These are phyloP conservation scores for Balanococcus diminutus DNA, from an alignment of 2,888 invertebrate species.

Conservation along the genomic window DNA sequence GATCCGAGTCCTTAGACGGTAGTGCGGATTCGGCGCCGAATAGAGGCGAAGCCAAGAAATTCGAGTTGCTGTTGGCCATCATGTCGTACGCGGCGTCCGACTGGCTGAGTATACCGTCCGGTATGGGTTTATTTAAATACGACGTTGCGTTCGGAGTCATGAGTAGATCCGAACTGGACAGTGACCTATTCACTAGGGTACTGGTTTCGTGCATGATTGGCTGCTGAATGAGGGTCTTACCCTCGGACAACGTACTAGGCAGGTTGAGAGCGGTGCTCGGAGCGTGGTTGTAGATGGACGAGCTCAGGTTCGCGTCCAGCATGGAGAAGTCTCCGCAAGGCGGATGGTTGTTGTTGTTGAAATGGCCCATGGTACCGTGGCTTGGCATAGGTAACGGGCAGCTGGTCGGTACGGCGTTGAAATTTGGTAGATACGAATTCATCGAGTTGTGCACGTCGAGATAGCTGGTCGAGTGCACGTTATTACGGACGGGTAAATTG, in stretches of 20 bases:
- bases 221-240: constrained; percentile 4
- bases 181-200: constrained; percentile 1
- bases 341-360: constrained; percentile 26
- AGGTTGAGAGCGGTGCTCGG: neutral
- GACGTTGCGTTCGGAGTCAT: neutral
- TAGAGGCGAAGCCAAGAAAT: constrained; percentile 48
- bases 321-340: constrained; percentile 22
- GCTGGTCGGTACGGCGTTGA: neutral
- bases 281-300: neutral
- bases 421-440: constrained; percentile 41
- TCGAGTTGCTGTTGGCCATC: constrained; percentile 39
- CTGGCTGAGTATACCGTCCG: neutral
- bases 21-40: constrained; percentile 36
- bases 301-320: constrained; percentile 8
- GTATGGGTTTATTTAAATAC: constrained; percentile 18
- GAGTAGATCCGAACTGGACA: neutral
- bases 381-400: constrained; percentile 18
- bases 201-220: constrained; percentile 40
- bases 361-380: constrained; percentile 1
- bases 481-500: constrained; percentile 11
- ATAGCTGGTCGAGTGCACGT: neutral
- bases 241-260: neutral
- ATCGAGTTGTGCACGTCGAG: constrained; percentile 35
- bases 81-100: neutral
- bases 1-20: constrained; percentile 49